Base-by-base conservation (phyloP, 1,140 invertebrate genomes). In the Saccostrea cuccullata region DNA sequence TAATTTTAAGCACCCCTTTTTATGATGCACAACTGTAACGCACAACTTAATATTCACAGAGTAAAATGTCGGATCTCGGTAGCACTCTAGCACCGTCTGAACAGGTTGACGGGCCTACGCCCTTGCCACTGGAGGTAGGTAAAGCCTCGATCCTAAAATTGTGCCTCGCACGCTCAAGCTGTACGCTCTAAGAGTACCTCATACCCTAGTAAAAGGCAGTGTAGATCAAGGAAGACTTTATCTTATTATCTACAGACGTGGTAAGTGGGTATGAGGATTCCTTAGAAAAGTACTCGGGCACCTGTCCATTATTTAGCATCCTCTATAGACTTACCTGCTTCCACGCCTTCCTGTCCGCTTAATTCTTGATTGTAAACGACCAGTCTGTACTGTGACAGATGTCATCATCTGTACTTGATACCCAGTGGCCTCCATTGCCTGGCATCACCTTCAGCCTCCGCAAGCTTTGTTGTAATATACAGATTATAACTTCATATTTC, bases 1-100 rank as follows among this genome's bases (percentile, higher is more conserved):
- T 77, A 23, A 77, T 77, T 30, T 77, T 77, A 30, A 77, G 70
- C 70, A 77, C 70, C 30, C 70, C 70, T 30, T 77, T 26, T 36
- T 77, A 77, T 9, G 13, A 77, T 77, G 70, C 70, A 77, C 70
- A 77, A 77, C 70, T 30, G 70, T 77, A 77, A 77, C 70, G 70
- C 70, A 77, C 70, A 30, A 77, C 70, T 77, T 77, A 26, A 77
- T 77, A 23, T 85, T 64, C 30, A 85, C 84, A 85, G 84, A 85
- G 84, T 85, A 85, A 64, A 64, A 85, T 85, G 84, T 85, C 84
- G 55, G 84, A 85, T 58, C 84, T 85, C 47, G 84, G 84, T 64
- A 85, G 84, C 30, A 60, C 84, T 85, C 12, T 85, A 85, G 84
- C 84, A 64, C 84, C 84, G 5, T 85, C 84, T 17, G 82, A 84